A percentile compares a stretch with the other conserved stretches of the same genome.
Conservation (phyloP, 1,140 invertebrate species). For the Diabrotica undecimpunctata region DNA sequence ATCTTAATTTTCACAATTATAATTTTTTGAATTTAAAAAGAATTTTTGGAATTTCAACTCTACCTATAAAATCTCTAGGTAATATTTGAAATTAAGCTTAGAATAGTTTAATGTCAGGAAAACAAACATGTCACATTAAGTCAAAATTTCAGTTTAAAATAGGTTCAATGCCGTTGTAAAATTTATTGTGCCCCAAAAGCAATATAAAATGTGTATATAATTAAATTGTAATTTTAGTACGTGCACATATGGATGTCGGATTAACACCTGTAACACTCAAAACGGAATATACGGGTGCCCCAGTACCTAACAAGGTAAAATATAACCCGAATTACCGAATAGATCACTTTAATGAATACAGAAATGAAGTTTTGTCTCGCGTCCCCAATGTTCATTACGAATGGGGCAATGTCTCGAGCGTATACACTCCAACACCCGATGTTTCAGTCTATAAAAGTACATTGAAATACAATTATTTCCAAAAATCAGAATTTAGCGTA, state of each 20-base stretch:
- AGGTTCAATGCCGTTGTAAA: too few relatives aligned
- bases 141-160: too few relatives aligned
- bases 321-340: conserved; percentile 27
- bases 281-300: conserved; percentile 38
- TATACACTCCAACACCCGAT: conserved; percentile 49
- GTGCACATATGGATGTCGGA: neutral
- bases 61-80: too few relatives aligned
- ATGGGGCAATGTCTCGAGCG: conserved; percentile 47
- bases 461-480: conserved; percentile 35
- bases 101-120: too few relatives aligned
- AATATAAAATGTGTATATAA: too few relatives aligned
- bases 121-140: too few relatives aligned
- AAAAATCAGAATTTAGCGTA: conserved; percentile 48
- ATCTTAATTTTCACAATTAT: too few relatives aligned
- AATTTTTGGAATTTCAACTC: too few relatives aligned
- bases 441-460: conserved; percentile 46
- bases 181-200: too few relatives aligned
- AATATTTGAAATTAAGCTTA: too few relatives aligned
- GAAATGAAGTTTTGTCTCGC: conserved; percentile 44
- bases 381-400: conserved; percentile 43
- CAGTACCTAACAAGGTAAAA: conserved; percentile 35
- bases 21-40: too few relatives aligned
- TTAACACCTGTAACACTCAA: neutral
- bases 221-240: too few relatives aligned
- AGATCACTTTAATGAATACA: conserved; percentile 45